A percentile compares a stretch with the other conserved stretches of the same genome.
These are phyloP conservation scores for Drosophila leonis DNA, from an alignment of 2,888 invertebrate species.

Conservation along the genomic window DNA sequence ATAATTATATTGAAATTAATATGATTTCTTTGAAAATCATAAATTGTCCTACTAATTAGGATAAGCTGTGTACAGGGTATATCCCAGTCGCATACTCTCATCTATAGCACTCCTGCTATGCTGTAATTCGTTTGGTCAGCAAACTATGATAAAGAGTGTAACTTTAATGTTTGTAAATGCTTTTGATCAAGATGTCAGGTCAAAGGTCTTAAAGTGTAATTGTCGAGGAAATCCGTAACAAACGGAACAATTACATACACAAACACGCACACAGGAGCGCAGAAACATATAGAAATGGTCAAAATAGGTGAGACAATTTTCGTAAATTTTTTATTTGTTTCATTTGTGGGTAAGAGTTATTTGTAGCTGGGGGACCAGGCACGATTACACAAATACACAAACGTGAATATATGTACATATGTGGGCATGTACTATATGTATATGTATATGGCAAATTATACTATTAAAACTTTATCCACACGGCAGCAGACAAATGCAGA, in stretches of 20 bases:
- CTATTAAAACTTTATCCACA: conserved; percentile 59
- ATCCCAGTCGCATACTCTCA: background rate
- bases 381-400: conserved; percentile 16
- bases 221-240: conserved; percentile 14
- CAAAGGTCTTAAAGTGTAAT: conserved; percentile 35
- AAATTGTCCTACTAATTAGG: too few species aligned
- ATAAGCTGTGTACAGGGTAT: too few species aligned
- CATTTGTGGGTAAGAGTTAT: conserved; percentile 38
- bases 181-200: conserved; percentile 47
- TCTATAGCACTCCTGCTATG: background rate
- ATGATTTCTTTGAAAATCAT: too few species aligned
- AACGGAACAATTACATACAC: conserved; percentile 9
- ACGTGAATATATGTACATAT: background rate
- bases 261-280: background rate
- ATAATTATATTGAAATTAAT: too few species aligned
- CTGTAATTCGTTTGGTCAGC: background rate
- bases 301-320: conserved; percentile 44
- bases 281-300: conserved; percentile 18
- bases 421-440: background rate
- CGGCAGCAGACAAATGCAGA: conserved; percentile 19
- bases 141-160: conserved; percentile 8
- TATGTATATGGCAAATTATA: conserved; percentile 42
- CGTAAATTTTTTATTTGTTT: conserved; percentile 45
- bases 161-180: conserved; percentile 28
- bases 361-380: conserved; percentile 16